Evolutionary conservation across 1,140 invertebrate species (phyloP).

Genomic region (Drosophila orosa): DNA sequence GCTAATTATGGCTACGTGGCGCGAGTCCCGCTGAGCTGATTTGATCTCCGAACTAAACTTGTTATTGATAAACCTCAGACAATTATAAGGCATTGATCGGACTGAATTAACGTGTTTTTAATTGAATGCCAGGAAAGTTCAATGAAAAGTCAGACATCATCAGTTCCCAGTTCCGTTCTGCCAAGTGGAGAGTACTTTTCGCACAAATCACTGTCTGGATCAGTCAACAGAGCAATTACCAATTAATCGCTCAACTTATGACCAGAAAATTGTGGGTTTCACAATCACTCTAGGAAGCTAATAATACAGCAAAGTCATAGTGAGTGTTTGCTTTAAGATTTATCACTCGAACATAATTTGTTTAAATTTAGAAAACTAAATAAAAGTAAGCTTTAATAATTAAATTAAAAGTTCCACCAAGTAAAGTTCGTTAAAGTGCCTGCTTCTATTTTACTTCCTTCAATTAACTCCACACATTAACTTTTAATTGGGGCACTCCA

Average conservation of each 20-base stretch:
- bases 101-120: conserved; percentile 65
- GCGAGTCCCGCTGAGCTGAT: conserved; percentile 26
- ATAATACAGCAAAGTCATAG: background rate
- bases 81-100: conserved; percentile 73
- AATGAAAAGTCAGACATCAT: conserved; percentile 59
- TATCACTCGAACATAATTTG: background rate
- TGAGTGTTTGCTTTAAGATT: background rate
- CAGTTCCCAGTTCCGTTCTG: conserved; percentile 12
- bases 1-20: conserved; percentile 61
- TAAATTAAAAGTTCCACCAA: no score
- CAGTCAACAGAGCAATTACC: conserved; percentile 10
- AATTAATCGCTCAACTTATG: conserved; percentile 24
- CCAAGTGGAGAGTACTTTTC: conserved; percentile 3
- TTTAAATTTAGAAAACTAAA: background rate
- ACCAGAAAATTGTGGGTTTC: conserved; percentile 2
- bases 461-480: background rate
- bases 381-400: background rate
- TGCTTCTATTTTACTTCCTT: background rate
- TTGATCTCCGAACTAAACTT: conserved; percentile 43
- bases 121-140: conserved; percentile 62
- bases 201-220: conserved; percentile 11
- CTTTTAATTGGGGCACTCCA: background rate
- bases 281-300: background rate
- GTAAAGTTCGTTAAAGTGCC: background rate
- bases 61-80: conserved; percentile 57